Evolutionary conservation across 2,797 vertebrate species (phyloP).

Genomic region (Eulemur mongoz): DNA sequence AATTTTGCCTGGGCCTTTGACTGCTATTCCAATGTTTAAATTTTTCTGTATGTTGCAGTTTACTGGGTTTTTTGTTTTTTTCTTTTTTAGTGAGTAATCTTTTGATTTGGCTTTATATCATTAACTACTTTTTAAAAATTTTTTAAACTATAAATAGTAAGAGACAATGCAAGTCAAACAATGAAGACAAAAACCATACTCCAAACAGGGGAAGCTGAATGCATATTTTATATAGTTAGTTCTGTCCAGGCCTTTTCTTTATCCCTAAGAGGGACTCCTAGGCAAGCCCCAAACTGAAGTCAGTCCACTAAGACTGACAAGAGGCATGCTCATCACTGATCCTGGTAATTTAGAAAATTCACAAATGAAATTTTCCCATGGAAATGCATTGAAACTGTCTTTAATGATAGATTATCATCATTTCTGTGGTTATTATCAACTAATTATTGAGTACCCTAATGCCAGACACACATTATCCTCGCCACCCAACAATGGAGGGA

Average conservation of each 20-base stretch:
- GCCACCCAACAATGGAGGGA: not conserved
- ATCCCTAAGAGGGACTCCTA: not conserved
- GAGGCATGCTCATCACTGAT: not conserved
- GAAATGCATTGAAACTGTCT: not conserved
- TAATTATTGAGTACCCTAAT: not conserved
- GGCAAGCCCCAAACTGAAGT: not conserved
- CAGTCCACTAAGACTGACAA: not conserved
- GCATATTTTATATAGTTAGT: not conserved
- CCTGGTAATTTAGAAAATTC: not conserved
- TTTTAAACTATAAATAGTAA: not conserved
- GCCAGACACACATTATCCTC: not conserved
- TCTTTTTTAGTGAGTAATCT: not conserved
- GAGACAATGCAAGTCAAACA: not conserved
- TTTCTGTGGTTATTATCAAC: not conserved
- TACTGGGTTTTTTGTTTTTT: not conserved
- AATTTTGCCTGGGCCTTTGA: not conserved
- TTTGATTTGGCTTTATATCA: constrained; percentile 16
- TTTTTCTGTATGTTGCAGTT: not conserved
- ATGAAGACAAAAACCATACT: not conserved
- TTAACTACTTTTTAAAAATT: not conserved
- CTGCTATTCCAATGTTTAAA: not conserved
- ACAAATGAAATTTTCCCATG: not conserved
- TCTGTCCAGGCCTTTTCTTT: not conserved
- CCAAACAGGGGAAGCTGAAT: not conserved
- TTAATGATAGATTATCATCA: not conserved